A percentile compares a stretch with the other conserved stretches of the same genome.
Conservation (phyloP, 2,797 vertebrate genomes). For the Nyctalus aviator region DNA sequence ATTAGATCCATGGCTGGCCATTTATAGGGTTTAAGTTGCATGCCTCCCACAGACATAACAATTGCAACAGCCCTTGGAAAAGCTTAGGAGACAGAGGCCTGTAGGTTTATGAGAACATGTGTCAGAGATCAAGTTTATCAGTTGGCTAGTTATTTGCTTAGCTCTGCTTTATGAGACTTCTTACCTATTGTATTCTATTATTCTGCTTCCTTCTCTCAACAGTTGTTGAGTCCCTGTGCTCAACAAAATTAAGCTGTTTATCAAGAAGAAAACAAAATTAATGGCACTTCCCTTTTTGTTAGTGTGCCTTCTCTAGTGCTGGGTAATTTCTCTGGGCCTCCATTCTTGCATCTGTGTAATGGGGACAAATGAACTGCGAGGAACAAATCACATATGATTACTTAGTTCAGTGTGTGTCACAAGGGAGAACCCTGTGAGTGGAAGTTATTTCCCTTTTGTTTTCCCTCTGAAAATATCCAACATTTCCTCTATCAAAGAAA, state of each 20-base stretch:
- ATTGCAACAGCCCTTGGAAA: background rate
- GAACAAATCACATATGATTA: background rate
- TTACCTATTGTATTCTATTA: background rate
- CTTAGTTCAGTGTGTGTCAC: background rate
- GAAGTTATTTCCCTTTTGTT: background rate
- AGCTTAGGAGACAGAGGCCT: background rate
- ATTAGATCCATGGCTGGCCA: background rate
- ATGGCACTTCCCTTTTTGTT: background rate
- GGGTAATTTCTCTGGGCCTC: background rate
- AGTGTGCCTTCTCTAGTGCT: background rate
- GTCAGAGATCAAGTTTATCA: background rate
- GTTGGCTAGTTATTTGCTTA: background rate
- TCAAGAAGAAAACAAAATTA: background rate
- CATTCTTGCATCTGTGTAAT: background rate
- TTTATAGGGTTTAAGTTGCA: background rate
- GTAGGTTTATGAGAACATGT: background rate
- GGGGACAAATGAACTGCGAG: background rate
- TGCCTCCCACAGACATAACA: background rate
- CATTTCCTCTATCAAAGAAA: slow-evolving; percentile 78
- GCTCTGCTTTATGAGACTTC: background rate
- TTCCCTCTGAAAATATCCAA: background rate
- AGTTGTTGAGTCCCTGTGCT: background rate
- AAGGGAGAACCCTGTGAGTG: background rate
- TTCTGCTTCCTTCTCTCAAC: background rate
- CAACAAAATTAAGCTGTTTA: background rate